Conservation (phyloP, 2,888 invertebrate species). For the Dyspetes luteomarginatus region DNA sequence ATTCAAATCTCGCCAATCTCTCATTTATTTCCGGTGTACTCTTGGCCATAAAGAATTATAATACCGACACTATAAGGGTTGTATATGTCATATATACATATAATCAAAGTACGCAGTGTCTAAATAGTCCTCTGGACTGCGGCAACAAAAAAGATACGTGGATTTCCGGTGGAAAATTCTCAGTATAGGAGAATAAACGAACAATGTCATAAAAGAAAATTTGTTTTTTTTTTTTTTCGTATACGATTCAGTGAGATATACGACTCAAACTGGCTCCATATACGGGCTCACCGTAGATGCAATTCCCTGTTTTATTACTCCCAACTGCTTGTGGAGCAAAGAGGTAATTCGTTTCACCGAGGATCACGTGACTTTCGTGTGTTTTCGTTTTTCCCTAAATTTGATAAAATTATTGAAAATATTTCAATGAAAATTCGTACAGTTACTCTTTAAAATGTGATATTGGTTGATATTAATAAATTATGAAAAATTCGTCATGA, state of each 20-base stretch:
- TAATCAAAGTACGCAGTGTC: not conserved
- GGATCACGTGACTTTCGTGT: too few relatives aligned
- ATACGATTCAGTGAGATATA: constrained; percentile 61
- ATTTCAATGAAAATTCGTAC: too few relatives aligned
- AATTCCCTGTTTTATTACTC: constrained; percentile 48
- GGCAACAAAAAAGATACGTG: not conserved
- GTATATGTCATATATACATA: not conserved
- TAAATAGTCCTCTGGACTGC: not conserved
- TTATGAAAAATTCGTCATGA: too few relatives aligned
- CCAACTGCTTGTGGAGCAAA: too few relatives aligned
- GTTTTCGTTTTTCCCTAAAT: too few relatives aligned
- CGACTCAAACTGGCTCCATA: constrained; percentile 69
- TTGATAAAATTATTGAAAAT: too few relatives aligned
- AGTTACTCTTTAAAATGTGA: too few relatives aligned
- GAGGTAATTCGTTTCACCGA: too few relatives aligned
- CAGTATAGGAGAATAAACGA: constrained; percentile 6
- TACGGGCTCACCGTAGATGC: constrained; percentile 50
- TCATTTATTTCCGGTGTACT: not conserved
- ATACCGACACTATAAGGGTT: not conserved
- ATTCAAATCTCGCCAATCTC: not conserved
- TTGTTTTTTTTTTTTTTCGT: constrained; percentile 55
- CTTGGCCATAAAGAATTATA: not conserved
- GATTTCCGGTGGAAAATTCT: constrained; percentile 1
- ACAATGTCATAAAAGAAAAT: constrained; percentile 59
- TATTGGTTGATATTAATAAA: too few relatives aligned